These are phyloP conservation scores for Malurus elegans DNA, from an alignment of 2,113 vertebrate genomes.

Conservation along the genomic window DNA sequence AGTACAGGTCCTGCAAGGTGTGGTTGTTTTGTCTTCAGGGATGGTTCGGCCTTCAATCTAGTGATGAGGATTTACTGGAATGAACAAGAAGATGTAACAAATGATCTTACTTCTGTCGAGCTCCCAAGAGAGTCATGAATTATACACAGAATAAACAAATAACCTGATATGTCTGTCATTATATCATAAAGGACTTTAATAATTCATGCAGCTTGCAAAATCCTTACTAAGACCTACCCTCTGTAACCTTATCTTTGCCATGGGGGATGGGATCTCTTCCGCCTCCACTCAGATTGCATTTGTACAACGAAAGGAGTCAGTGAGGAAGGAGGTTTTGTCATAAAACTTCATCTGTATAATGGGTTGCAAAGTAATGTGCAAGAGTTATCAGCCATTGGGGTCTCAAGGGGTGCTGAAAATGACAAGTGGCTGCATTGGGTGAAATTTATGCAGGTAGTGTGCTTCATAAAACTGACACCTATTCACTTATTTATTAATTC, in stretches of 20 bases:
- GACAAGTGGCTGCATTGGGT: neutral
- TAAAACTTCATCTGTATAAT: slow-evolving; percentile 23
- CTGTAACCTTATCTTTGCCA: neutral
- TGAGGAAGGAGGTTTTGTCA: neutral
- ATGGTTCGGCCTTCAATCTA: neutral
- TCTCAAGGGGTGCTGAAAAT: slow-evolving; percentile 26
- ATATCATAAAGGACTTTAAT: slow-evolving; percentile 75
- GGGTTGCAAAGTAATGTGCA: neutral
- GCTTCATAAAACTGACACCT: slow-evolving; percentile 39
- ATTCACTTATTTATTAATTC: slow-evolving; percentile 51
- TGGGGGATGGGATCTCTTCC: slow-evolving; percentile 35
- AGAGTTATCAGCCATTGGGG: slow-evolving; percentile 16
- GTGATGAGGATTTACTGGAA: slow-evolving; percentile 63
- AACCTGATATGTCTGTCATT: slow-evolving; percentile 66
- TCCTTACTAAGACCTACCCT: slow-evolving; percentile 51
- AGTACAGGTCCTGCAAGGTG: neutral
- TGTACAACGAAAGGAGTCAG: neutral
- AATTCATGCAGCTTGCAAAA: slow-evolving; percentile 71
- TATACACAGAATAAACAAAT: slow-evolving; percentile 75
- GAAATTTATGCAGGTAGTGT: slow-evolving; percentile 26
- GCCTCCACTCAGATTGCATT: neutral
- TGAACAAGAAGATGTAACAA: slow-evolving; percentile 27
- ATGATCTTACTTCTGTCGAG: neutral
- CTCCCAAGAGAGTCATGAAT: slow-evolving; percentile 71
- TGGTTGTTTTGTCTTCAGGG: neutral